Evolutionary conservation across 1,140 invertebrate species (phyloP).

Genomic region (Procambarus clarkii): DNA sequence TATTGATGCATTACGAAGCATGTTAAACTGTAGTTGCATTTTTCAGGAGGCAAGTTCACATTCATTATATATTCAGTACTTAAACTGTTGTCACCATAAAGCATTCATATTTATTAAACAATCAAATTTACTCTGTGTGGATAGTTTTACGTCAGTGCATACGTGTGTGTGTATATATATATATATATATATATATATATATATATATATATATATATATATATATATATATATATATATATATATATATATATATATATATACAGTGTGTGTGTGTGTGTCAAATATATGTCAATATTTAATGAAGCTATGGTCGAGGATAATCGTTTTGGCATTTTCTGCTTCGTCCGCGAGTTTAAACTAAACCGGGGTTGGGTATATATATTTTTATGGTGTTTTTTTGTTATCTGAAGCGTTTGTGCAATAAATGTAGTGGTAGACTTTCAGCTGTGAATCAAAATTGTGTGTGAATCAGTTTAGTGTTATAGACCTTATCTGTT

Average conservation of each 20-base stretch:
- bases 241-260: too few relatives aligned
- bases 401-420: too few relatives aligned
- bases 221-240: too few relatives aligned
- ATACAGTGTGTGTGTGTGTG: background rate
- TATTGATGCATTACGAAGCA: background rate
- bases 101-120: background rate
- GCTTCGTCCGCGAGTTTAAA: background rate
- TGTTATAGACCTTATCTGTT: too few relatives aligned
- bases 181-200: too few relatives aligned
- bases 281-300: background rate
- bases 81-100: background rate
- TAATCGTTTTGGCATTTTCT: background rate
- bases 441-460: too few relatives aligned
- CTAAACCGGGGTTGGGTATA: too few relatives aligned
- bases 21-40: background rate
- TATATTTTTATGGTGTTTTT: background rate
- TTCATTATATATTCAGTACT: conserved; percentile 1
- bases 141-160: background rate
- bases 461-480: too few relatives aligned
- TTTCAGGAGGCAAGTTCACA: background rate
- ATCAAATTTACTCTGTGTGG: background rate
- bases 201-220: too few relatives aligned
- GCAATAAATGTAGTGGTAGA: too few relatives aligned
- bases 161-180: background rate
- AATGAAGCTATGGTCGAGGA: background rate